These are phyloP conservation scores for Mechanitis messenoides DNA, from an alignment of 2,888 invertebrate species.

Conservation along the genomic window DNA sequence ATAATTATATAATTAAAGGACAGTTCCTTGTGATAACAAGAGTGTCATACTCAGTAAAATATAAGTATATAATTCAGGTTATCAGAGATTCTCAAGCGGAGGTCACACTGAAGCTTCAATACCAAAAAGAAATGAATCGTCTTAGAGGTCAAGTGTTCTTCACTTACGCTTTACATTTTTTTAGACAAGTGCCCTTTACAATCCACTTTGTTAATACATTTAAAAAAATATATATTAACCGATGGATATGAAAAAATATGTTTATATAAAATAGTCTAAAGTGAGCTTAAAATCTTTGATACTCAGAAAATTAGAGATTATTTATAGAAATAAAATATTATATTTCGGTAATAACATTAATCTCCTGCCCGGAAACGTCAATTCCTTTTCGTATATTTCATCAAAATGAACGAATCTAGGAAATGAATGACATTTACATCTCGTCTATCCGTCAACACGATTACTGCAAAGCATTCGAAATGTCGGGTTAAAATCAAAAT, in stretches of 20 bases:
- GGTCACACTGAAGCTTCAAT: slow-evolving; percentile 46
- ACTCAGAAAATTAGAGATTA: background rate
- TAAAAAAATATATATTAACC: background rate
- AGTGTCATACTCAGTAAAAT: background rate
- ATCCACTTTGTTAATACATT: background rate
- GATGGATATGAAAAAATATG: no score
- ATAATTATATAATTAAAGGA: no score
- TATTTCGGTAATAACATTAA: no score
- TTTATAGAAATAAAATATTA: no score
- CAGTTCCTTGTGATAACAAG: no score
- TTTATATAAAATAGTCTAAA: background rate
- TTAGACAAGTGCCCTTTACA: slow-evolving; percentile 15
- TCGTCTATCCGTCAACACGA: no score
- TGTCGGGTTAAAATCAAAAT: no score
- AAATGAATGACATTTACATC: no score
- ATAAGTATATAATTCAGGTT: slow-evolving; percentile 16
- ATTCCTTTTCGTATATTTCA: no score
- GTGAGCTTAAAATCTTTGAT: background rate
- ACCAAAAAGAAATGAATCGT: slow-evolving; percentile 45
- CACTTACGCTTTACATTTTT: slow-evolving; percentile 27
- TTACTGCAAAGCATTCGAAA: no score
- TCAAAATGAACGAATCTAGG: no score
- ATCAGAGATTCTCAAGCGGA: slow-evolving; percentile 47
- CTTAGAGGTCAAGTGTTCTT: slow-evolving; percentile 43
- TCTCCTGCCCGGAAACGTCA: no score